phyloP scores from a whole-genome alignment of 1,140 invertebrate species.

The Panagrolaimus sp. region DNA sequence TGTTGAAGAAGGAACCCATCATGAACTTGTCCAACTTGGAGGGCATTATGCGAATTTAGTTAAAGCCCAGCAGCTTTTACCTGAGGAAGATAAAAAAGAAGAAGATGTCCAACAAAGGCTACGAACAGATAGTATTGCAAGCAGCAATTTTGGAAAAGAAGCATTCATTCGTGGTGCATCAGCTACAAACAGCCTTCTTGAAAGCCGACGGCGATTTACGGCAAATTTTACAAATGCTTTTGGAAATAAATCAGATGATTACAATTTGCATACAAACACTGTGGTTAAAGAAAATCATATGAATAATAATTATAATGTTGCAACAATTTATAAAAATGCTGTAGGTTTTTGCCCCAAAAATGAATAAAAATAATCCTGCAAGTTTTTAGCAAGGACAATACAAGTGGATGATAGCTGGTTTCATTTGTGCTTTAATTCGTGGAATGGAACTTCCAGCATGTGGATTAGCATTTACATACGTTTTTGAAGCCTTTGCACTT shows the following conservation, averaged over 20 bases:
- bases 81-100: conserved; percentile 1
- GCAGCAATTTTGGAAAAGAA: neutral
- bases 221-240: neutral
- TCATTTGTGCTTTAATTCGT: conserved; percentile 5
- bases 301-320: neutral
- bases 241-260: neutral
- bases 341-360: too few relatives aligned
- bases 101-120: neutral
- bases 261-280: neutral
- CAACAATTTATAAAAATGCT: neutral
- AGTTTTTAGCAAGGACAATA: neutral
- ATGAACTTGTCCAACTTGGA: neutral
- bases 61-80: conserved; percentile 7
- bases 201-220: neutral
- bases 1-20: conserved; percentile 57
- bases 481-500: neutral
- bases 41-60: conserved; percentile 9
- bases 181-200: neutral
- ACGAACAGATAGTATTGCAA: neutral
- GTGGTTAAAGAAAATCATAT: neutral
- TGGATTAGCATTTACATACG: neutral
- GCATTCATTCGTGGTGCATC: neutral
- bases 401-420: neutral
- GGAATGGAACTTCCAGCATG: neutral
- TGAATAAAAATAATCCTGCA: too few relatives aligned